Conservation (phyloP, 2,888 invertebrate genomes). For the Drosophila paracracens region DNA sequence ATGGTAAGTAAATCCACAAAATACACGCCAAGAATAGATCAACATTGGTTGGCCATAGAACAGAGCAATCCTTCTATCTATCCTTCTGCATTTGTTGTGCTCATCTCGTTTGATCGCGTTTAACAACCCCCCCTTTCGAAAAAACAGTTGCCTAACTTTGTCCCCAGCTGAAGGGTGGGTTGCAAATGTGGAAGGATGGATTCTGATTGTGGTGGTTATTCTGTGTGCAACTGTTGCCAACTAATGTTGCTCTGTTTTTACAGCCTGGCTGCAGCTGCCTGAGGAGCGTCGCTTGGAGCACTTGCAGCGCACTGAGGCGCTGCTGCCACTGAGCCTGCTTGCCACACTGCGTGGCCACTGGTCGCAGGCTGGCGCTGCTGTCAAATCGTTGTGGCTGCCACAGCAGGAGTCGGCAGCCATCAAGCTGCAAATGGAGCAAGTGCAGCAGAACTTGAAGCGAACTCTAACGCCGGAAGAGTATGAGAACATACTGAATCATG, state of each 20-base stretch:
- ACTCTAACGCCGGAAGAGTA: slow-evolving; percentile 82
- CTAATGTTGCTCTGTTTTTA: slow-evolving; percentile 52
- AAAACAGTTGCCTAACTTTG: slow-evolving; percentile 8
- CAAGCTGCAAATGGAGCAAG: slow-evolving; percentile 61
- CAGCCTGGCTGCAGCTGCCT: slow-evolving; percentile 81
- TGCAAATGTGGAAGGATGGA: slow-evolving; percentile 82
- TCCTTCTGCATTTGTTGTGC: slow-evolving; percentile 87
- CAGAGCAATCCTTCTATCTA: slow-evolving; percentile 86
- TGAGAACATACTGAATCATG: slow-evolving; percentile 83
- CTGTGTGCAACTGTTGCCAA: slow-evolving; percentile 14
- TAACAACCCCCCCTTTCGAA: slow-evolving; percentile 8
- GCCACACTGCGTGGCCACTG: slow-evolving; percentile 68
- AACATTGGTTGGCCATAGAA: slow-evolving; percentile 60
- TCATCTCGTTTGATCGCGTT: slow-evolving; percentile 56
- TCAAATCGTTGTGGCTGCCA: slow-evolving; percentile 59
- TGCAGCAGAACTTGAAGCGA: slow-evolving; percentile 72
- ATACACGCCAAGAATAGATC: slow-evolving; percentile 8
- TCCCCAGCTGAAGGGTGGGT: slow-evolving; percentile 12
- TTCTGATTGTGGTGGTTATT: slow-evolving; percentile 26
- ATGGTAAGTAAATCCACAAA: slow-evolving; percentile 67
- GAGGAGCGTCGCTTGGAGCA: slow-evolving; percentile 84
- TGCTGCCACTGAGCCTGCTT: slow-evolving; percentile 76
- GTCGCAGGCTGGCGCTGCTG: slow-evolving; percentile 50
- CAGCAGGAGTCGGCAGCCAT: slow-evolving; percentile 35
- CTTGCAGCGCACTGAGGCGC: slow-evolving; percentile 64